phyloP scores from a whole-genome alignment of 1,140 invertebrate genomes.

The Diorhabda elongata region DNA sequence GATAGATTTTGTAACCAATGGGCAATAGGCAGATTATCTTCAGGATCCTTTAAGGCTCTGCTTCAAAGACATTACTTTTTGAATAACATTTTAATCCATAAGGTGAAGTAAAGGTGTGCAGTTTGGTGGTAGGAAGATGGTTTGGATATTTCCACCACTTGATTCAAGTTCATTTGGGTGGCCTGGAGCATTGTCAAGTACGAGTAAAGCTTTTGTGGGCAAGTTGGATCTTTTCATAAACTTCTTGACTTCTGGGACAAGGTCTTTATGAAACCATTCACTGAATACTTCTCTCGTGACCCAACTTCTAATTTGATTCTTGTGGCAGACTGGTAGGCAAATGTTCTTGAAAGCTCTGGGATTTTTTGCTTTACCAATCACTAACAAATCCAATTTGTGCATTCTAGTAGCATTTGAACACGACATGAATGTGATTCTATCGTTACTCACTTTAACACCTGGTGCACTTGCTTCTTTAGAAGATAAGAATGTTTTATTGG shows the following conservation, averaged over 20 bases:
- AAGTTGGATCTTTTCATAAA: conserved; percentile 23
- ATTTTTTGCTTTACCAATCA: conserved; percentile 43
- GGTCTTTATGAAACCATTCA: conserved; percentile 43
- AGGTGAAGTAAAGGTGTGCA: conserved; percentile 12
- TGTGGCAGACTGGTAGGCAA: conserved; percentile 39
- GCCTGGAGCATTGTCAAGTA: conserved; percentile 40
- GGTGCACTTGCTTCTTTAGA: too few relatives aligned
- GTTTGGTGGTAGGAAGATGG: conserved; percentile 48
- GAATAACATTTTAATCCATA: conserved; percentile 9
- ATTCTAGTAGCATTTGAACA: conserved; percentile 44
- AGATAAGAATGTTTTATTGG: too few relatives aligned
- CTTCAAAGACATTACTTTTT: neutral
- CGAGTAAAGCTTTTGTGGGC: conserved; percentile 25
- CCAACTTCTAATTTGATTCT: conserved; percentile 34
- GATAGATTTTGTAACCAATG: too few relatives aligned
- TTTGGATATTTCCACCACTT: conserved; percentile 31
- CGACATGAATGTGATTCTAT: conserved; percentile 41
- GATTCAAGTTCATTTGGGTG: conserved; percentile 30
- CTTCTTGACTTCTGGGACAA: conserved; percentile 41
- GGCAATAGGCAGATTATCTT: too few relatives aligned
- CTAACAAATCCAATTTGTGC: conserved; percentile 38
- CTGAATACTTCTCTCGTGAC: conserved; percentile 28
- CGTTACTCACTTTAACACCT: conserved; percentile 41
- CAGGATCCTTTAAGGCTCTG: too few relatives aligned
- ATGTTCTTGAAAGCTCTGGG: conserved; percentile 28